Base-by-base conservation (phyloP, 1,140 invertebrate genomes). In the Drosophila sulfurigaster region DNA sequence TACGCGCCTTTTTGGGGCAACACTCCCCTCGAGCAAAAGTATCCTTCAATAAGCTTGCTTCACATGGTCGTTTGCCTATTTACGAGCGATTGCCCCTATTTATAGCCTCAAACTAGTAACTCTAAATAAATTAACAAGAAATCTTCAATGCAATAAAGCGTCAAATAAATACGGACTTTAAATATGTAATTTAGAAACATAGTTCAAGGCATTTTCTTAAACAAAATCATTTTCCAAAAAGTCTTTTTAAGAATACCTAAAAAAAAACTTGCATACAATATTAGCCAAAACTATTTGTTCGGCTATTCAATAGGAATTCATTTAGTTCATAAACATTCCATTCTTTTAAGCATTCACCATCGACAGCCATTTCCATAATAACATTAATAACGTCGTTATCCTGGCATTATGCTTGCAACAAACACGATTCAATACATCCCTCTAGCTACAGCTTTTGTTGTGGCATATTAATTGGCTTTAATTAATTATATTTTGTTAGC, bases 401-500 rank as follows among this genome's bases (percentile, higher is more conserved):
- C 11, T n/a, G 20, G 1, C 7, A n/a, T 52, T 52, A 52, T 30
- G 5, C 49, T 52, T 52, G 8, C 13, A 5, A 30, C 49, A n/a
- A 49, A 11, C 48, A 28, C 7, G 20, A 49, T 10, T 5, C 5
- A 1, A 41, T 11, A 48, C n/a, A 41, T 59, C 11, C 57, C 11
- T 62, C 20, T 52, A 13, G 1, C 49, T 46, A 35, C 10, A 25
- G 2, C 11, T 59, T 62, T 51, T 57, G 30, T 65, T 79, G 46
- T 77, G 49, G 65, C 60, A 79, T 78, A 88, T 72, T 88, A 88
- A 82, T 87, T 87, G 73, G 73, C 43, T 80, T 80, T 78, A 71
- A 87, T 88, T 82, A 82, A 82, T 80, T 77, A 80, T 82, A 79
- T 82, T 87, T 87, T 69, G 70, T 62, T 51, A 62, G 60, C 75